These are phyloP conservation scores for Acronicta aceris DNA, from an alignment of 2,888 invertebrate genomes.

Conservation along the genomic window DNA sequence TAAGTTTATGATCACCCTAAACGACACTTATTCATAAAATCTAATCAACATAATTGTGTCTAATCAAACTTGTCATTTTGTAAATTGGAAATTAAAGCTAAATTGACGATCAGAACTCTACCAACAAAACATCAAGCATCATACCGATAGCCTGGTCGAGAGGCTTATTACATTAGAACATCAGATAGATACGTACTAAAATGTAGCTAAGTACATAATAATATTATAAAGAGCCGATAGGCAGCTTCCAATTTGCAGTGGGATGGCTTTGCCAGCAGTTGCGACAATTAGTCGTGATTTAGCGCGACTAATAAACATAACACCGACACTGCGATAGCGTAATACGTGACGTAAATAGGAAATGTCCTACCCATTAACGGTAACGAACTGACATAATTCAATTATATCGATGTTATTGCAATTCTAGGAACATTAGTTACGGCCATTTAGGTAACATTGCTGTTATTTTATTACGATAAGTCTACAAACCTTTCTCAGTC, in stretches of 20 bases:
- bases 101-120: conserved; percentile 2
- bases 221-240: conserved; percentile 40
- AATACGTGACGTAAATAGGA: conserved; percentile 68
- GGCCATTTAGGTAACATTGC: background rate
- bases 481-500: no score
- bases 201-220: conserved; percentile 20
- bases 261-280: conserved; percentile 46
- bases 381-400: conserved; percentile 57
- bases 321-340: conserved; percentile 53
- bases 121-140: background rate
- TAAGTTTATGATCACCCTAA: no score
- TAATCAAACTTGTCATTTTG: background rate
- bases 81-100: background rate
- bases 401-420: conserved; percentile 50
- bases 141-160: conserved; percentile 8
- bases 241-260: conserved; percentile 48
- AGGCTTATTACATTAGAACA: conserved; percentile 6
- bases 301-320: conserved; percentile 68
- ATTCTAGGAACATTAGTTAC: conserved; percentile 7
- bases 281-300: conserved; percentile 71
- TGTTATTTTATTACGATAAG: background rate
- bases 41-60: background rate
- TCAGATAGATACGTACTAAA: conserved; percentile 20
- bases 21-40: no score
- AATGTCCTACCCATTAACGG: conserved; percentile 49